Evolutionary conservation across 2,888 invertebrate genomes (phyloP), one percentile per base, ranked within the genome.

Genomic region (Dryococelus australis): DNA sequence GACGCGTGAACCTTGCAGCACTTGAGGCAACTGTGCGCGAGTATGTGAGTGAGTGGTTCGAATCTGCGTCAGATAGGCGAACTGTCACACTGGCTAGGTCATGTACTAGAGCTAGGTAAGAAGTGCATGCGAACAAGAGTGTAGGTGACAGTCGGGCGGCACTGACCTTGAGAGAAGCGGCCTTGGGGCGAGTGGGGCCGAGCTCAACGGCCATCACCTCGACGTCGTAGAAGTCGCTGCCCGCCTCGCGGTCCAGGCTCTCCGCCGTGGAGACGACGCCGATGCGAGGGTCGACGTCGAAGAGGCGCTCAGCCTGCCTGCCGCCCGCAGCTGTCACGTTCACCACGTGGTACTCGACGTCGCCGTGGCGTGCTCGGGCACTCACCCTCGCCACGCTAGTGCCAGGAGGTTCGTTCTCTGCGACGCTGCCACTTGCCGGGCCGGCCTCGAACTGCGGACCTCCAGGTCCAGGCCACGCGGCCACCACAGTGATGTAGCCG

Each of bases 331-430:
- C 93, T 20, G 93, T 93, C 89, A 94, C 92, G 89, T 93, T 93
- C 91, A 97, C 97, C 92, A 98, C 96, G 93, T 97, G 98, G 93
- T 97, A 98, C 92, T 98, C 97, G 92, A 98, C 94, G 87, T 94
- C 94, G 87, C 93, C 93, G 53, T 53, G 43, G 89, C 93, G 93
- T 28, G 89, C 89, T 26, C 89, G 88, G 90, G 95, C 94, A 90
- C 95, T 95, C 90, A 97, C 95, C 90, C 96, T 96, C 90, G 98
- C 92, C 90, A 99, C 96, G 91, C 96, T 96, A 24, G 97, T 97
- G 87, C 98, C 98, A 86, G 96, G 94, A 1, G 97, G 96, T 92
- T 98, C 97, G 93, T 98, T 98, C 92, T 99, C 99, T 91, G 95
- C 95, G 80, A 99, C 97, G 89, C 95, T 96, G 87, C 97, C 97